Evolutionary conservation across 92 coral and sea anemone genomes (phyloP), one percentile per base, ranked within the genome.

Genomic region (Phenganax subtilis): DNA sequence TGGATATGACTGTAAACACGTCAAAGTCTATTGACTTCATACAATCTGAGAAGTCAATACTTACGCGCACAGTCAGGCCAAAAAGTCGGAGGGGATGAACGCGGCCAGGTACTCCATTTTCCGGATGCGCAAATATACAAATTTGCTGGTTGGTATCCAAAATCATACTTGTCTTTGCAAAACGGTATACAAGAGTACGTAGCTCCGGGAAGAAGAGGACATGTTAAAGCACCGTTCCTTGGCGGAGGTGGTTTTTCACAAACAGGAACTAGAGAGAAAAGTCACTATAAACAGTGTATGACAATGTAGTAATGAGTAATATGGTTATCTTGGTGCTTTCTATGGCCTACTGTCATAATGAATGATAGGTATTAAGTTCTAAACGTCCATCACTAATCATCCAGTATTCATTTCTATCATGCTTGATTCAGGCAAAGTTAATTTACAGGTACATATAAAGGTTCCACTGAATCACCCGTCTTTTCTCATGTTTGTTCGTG

Each of bases 31-130:
- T 58, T 3, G 8, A 58, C 63, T 11, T 20, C 3, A 58, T 58
- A 11, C 8, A 15, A 58, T 58, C 16, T 58, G 25, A 20, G 25
- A 20, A 58, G 4, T 25, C 10, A 57, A 3, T 16, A 59, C 87
- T 77, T 54, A 92, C 97, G 91, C 71, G 97, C 89, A 71, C 97
- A 92, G 79, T 86, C 90, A 0, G 97, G 97, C 94, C 94, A 92
- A 61, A 94, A 91, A 20, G 82, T 73, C 12, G 87, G 88, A 8
- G 90, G 76, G 5, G 66, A 57, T 15, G 76, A 81, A 20, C 69
- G 68, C 7, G 92, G 92, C 54, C 75, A 79, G 20, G 88, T 80
- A 0, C 58, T 31, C 97, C 97, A 92, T 1, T 0, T 27, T 37
- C 92, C 91, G 72, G 77, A 87, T 51, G 81, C 85, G 66, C 97